Evolutionary conservation across 2,113 vertebrate genomes (phyloP).

Genomic region (Lamprotornis superbus): DNA sequence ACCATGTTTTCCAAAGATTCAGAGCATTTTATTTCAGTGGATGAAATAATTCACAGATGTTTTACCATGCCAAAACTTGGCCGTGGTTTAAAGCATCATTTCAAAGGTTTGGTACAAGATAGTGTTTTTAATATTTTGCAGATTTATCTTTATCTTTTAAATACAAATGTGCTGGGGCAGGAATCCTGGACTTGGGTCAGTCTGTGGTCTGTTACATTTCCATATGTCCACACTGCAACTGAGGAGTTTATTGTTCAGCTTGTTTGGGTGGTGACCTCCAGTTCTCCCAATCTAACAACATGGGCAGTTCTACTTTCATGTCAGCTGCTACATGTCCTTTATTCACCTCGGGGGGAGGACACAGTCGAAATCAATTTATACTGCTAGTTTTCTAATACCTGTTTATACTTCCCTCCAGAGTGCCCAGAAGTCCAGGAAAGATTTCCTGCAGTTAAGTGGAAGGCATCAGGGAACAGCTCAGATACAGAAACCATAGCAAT

Average conservation of each 20-base stretch:
- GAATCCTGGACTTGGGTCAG: neutral
- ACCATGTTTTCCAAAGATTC: neutral
- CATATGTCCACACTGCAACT: neutral
- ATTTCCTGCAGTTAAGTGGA: neutral
- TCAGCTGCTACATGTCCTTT: neutral
- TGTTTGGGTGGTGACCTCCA: neutral
- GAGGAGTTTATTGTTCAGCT: neutral
- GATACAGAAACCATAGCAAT: neutral
- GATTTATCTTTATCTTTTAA: conserved; percentile 12
- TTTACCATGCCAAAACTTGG: neutral
- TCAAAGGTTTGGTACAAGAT: neutral
- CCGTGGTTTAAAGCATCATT: neutral
- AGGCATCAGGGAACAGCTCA: neutral
- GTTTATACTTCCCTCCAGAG: neutral
- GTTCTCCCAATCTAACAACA: neutral
- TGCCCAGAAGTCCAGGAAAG: neutral
- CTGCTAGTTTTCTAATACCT: neutral
- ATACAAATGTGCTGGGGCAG: neutral
- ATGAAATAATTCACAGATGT: conserved; percentile 7
- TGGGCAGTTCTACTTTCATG: neutral
- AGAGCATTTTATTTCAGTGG: neutral
- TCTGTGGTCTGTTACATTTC: neutral
- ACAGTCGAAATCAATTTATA: neutral
- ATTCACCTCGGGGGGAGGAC: neutral
- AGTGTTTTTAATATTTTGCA: neutral